Base-by-base conservation (phyloP, 2,113 vertebrate genomes). In the Aspidoscelis tigris region DNA sequence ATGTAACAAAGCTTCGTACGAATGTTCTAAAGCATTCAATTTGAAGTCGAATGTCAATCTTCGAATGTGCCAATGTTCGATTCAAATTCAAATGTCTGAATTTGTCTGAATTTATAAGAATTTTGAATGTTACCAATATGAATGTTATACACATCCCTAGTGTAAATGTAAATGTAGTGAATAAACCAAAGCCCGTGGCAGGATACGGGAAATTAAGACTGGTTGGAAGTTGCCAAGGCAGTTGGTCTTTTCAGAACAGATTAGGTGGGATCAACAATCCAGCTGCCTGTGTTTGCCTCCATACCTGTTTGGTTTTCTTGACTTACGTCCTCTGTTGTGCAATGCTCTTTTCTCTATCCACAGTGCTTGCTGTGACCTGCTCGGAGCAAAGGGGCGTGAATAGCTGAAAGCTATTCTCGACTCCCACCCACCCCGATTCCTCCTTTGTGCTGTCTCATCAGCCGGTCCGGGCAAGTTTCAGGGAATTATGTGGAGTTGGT, bases 351-450 rank as follows among this genome's bases (percentile, higher is more conserved):
- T 86, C 8, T 50, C 8, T 50, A 6, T 50, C 8, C 8, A 78
- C 16, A 78, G 47, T 84, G 88, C 95, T 89, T 92, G 91, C 91
- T 89, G 89, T 58, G 78, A 86, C 88, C 92, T 85, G 93, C 85
- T 89, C 47, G 81, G 92, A 92, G 89, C 94, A 95, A 94, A 92
- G 94, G 94, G 93, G 91, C 87, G 92, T 92, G 91, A 94, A 94
- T 93, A 92, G 91, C 90, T 81, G 89, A 90, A 94, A 95, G 89
- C 91, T 93, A 90, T 84, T 92, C 92, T 95, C 24, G 47, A 22
- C 5, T 11, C 41, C 39, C 41, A 61, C 11, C 53, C 72, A 24
- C 58, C 14, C 92, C 90, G 95, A 8, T 70, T 70, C 69, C 4
- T 70, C 6, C 94, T 88, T 88, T 90, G 44, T 77, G 85, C 83